These are phyloP conservation scores for Watsonalla binaria DNA, from an alignment of 2,888 invertebrate species.

Conservation along the genomic window DNA sequence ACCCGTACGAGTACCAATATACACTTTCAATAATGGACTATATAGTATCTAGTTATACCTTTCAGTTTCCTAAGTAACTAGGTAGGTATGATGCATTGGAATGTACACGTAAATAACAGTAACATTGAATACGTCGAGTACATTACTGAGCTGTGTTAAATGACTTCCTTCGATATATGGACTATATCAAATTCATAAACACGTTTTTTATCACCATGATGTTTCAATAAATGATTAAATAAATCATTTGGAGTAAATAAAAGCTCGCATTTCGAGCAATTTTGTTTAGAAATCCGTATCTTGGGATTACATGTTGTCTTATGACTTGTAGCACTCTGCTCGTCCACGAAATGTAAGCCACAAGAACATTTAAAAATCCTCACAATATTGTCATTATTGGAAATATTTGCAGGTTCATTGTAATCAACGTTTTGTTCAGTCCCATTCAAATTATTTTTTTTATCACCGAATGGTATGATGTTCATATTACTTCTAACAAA, in stretches of 20 bases:
- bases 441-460: not conserved
- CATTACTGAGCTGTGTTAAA: conserved; percentile 8
- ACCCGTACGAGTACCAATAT: too few relatives aligned
- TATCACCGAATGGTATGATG: conserved; percentile 28
- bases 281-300: conserved; percentile 36
- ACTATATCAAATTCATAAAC: conserved; percentile 38
- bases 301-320: conserved; percentile 30
- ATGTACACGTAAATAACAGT: too few relatives aligned
- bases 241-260: conserved; percentile 48
- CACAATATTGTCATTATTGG: conserved; percentile 8
- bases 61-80: too few relatives aligned
- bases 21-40: too few relatives aligned
- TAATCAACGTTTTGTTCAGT: conserved; percentile 4
- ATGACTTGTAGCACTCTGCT: conserved; percentile 35
- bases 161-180: conserved; percentile 17
- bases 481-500: conserved; percentile 41
- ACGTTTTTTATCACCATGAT: conserved; percentile 47
- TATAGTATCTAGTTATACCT: too few relatives aligned
- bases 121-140: too few relatives aligned
- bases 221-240: conserved; percentile 50
- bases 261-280: conserved; percentile 54
- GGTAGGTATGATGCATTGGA: too few relatives aligned
- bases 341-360: conserved; percentile 49
- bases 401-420: conserved; percentile 3
- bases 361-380: conserved; percentile 52